A percentile compares a stretch with the other conserved stretches of the same genome.
phyloP scores from a whole-genome alignment of 2,888 invertebrate genomes.

The Cataglyphis rosenhaueri region DNA sequence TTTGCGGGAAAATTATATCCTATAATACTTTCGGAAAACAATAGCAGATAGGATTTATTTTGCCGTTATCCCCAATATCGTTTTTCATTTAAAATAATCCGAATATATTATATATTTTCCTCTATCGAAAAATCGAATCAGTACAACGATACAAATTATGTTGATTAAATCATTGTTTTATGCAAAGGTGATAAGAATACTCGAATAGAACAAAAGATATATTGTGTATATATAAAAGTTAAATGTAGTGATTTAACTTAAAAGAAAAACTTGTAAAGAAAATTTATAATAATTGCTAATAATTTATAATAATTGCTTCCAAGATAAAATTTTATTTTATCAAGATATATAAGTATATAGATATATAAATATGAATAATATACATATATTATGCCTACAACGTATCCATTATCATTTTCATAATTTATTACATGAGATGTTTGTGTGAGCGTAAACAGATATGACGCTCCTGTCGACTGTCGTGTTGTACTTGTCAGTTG shows the following conservation, averaged over 20 bases:
- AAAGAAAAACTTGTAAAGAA: not conserved
- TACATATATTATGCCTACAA: constrained; percentile 33
- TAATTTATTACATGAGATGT: constrained; percentile 66
- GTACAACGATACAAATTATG: not conserved
- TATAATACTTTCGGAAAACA: not conserved
- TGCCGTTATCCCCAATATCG: not conserved
- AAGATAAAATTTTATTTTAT: not conserved
- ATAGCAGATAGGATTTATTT: constrained; percentile 6
- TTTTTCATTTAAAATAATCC: not conserved
- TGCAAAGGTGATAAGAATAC: not conserved
- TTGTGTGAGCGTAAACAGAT: constrained; percentile 57
- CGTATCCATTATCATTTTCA: constrained; percentile 64
- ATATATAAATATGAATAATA: not conserved
- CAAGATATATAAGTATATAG: not conserved
- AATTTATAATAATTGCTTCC: not conserved
- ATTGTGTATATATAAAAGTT: too few relatives aligned
- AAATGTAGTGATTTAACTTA: too few relatives aligned
- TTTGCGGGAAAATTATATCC: not conserved
- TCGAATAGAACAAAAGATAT: constrained; percentile 53
- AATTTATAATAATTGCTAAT: not conserved
- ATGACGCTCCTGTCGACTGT: constrained; percentile 51
- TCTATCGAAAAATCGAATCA: not conserved
- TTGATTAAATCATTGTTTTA: not conserved
- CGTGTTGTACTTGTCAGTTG: constrained; percentile 52
- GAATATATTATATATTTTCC: not conserved